These are phyloP conservation scores for Calvadosia cruxmelitensis DNA, from an alignment of 30 jellyfish, hydroid and myxozoan genomes.

Conservation along the genomic window DNA sequence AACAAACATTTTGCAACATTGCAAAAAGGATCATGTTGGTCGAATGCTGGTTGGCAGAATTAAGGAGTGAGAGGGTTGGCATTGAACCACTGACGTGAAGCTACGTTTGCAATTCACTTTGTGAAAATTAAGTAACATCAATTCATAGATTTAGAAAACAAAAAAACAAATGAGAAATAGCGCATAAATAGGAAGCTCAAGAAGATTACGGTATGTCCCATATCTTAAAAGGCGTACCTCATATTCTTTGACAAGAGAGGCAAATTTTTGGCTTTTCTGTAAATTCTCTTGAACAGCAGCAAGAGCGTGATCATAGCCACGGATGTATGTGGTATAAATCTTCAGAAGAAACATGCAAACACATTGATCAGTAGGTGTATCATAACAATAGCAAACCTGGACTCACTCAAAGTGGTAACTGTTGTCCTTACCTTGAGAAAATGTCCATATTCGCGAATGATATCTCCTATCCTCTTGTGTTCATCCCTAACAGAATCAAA, in stretches of 20 bases:
- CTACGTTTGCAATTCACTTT: too few species aligned
- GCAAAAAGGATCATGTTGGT: too few species aligned
- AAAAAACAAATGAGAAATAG: too few species aligned
- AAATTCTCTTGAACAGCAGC: constrained; percentile 47
- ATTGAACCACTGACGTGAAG: too few species aligned
- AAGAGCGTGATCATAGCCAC: constrained; percentile 89
- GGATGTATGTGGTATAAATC: constrained; percentile 88
- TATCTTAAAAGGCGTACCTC: constrained; percentile 34
- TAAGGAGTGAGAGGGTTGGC: too few species aligned
- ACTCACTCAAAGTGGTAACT: too few species aligned
- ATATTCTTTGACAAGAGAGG: constrained; percentile 63
- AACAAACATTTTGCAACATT: too few species aligned
- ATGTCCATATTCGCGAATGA: constrained; percentile 52
- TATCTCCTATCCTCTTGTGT: constrained; percentile 74
- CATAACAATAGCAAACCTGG: too few species aligned
- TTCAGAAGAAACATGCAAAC: constrained; percentile 4
- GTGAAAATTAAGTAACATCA: too few species aligned
- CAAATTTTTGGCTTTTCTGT: constrained; percentile 54
- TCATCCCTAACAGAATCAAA: constrained; percentile 72
- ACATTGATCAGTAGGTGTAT: too few species aligned
- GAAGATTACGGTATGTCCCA: not conserved
- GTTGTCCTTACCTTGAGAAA: constrained; percentile 79
- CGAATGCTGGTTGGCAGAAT: too few species aligned
- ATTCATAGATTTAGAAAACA: too few species aligned
- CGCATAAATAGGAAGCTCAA: not conserved